Percentiles rank a stretch among this genome's conserved stretches.
Conservation (phyloP, 1,140 invertebrate genomes). For the Apis cerana region DNA sequence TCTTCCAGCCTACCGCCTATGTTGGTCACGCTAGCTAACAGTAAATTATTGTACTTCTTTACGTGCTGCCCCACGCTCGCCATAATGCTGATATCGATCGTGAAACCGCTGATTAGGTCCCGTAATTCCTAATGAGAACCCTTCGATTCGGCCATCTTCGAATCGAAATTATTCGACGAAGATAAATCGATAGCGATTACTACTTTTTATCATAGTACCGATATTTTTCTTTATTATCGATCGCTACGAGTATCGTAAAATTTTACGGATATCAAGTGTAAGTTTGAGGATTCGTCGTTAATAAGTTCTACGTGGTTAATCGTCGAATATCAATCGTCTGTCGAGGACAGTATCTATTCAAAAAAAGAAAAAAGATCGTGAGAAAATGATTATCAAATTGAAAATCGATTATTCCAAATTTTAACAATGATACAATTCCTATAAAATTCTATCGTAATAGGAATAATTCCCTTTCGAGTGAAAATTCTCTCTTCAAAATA, state of each 20-base stretch:
- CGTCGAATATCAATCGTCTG: background rate
- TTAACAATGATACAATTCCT: too few species aligned
- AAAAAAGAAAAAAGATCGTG: too few species aligned
- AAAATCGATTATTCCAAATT: too few species aligned
- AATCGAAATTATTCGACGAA: background rate
- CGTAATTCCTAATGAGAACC: background rate
- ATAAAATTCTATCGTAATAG: too few species aligned
- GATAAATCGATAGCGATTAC: too few species aligned
- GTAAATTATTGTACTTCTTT: constrained; percentile 56
- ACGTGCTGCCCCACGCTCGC: constrained; percentile 26
- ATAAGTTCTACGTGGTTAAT: background rate
- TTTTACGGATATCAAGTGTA: background rate
- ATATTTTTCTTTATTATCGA: too few species aligned
- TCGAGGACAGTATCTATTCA: background rate
- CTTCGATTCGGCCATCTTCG: background rate
- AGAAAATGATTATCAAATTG: too few species aligned
- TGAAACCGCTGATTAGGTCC: constrained; percentile 1
- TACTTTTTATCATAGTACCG: too few species aligned
- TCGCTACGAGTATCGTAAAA: too few species aligned
- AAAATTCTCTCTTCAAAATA: too few species aligned
- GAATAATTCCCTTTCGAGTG: too few species aligned
- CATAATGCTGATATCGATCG: constrained; percentile 58
- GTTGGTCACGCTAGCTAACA: constrained; percentile 29
- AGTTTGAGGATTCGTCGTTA: background rate
- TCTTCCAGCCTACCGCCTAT: too few species aligned